These are phyloP conservation scores for Calliphora vomitoria DNA, from an alignment of 2,888 invertebrate genomes.

Conservation along the genomic window DNA sequence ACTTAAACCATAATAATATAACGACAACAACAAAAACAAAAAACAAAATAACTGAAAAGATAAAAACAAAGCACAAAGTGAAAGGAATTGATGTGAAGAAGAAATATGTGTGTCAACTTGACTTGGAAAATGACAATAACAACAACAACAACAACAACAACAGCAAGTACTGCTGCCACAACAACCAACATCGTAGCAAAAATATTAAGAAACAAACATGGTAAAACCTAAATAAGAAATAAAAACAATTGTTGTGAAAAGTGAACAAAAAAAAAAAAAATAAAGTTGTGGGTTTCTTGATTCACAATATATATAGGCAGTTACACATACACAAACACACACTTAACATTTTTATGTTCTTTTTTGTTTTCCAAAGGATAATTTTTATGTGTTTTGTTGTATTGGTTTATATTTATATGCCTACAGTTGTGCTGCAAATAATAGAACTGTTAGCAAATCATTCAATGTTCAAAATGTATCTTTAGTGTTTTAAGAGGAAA, in stretches of 20 bases:
- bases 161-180: not conserved
- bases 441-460: not conserved
- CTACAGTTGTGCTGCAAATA: not conserved
- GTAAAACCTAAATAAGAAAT: constrained; percentile 55
- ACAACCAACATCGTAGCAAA: not conserved
- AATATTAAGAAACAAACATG: not conserved
- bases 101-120: constrained; percentile 71
- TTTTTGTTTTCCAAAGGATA: constrained; percentile 55
- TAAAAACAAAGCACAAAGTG: constrained; percentile 47
- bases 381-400: constrained; percentile 45
- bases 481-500: too few relatives aligned
- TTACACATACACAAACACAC: not conserved
- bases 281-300: constrained; percentile 44
- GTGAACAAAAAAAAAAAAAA: constrained; percentile 5
- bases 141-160: constrained; percentile 30
- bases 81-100: constrained; percentile 60
- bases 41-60: constrained; percentile 35
- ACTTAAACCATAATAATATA: constrained; percentile 58
- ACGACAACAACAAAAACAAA: constrained; percentile 40
- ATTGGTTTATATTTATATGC: constrained; percentile 31
- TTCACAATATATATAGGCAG: not conserved
- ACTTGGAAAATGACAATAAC: constrained; percentile 53
- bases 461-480: too few relatives aligned
- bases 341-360: constrained; percentile 20
- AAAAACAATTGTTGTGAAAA: constrained; percentile 51